These are phyloP conservation scores for Miopithecus talapoin DNA, from an alignment of 2,797 vertebrate species.

Conservation along the genomic window DNA sequence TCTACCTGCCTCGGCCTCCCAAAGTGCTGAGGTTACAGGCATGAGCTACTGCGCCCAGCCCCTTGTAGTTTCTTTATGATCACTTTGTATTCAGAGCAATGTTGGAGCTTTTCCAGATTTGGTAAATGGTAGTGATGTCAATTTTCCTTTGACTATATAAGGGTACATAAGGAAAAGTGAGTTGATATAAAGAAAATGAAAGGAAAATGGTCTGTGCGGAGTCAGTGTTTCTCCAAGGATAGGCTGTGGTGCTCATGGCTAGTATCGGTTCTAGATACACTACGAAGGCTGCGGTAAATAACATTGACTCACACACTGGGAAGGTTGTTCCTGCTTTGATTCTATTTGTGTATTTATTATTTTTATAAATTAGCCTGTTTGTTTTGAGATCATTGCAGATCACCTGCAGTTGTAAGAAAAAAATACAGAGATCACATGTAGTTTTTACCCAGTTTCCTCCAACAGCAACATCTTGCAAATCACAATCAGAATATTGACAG, in stretches of 20 bases:
- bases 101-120: fast-evolving
- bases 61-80: background rate
- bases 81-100: fast-evolving
- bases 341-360: background rate
- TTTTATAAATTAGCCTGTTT: background rate
- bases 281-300: fast-evolving
- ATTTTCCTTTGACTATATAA: background rate
- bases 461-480: background rate
- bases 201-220: fast-evolving
- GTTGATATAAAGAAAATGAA: background rate
- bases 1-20: background rate
- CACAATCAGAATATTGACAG: background rate
- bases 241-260: fast-evolving
- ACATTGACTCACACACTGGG: fast-evolving
- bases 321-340: background rate
- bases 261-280: background rate
- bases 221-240: background rate
- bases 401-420: background rate
- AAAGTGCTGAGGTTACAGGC: background rate
- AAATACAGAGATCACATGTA: too few relatives aligned
- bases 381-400: background rate
- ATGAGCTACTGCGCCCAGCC: background rate
- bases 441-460: background rate
- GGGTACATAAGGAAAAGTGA: background rate
- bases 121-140: background rate